Evolutionary conservation across 2,113 vertebrate genomes (phyloP), one percentile per base, ranked within the genome.

Genomic region (Mandrillus leucophaeus): DNA sequence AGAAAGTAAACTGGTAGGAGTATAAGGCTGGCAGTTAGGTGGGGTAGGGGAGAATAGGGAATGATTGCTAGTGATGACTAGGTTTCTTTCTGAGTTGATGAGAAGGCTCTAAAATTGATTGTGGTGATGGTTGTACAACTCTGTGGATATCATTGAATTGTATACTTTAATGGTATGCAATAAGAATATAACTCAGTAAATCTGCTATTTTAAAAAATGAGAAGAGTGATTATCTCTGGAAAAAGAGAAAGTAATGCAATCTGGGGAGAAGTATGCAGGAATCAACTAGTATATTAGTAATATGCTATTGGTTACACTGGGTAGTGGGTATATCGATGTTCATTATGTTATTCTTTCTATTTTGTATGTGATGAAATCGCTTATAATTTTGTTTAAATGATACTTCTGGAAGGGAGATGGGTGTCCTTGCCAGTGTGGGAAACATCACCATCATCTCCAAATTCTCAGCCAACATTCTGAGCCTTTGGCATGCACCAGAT

Each of bases 311-410:
- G 32, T 93, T 79, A 86, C 30, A 68, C 4, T 27, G 16, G 4
- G 13, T 13, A 5, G 6, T 79, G 0, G 6, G 10, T 72, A 90
- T 43, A 32, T n/a, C 38, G 20, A 27, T 48, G 35, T 50, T 88
- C 57, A n/a, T 64, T 92, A 45, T 43, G 76, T 43, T 91, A 75
- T 82, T 83, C 50, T 85, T 59, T 84, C 20, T 73, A 90, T 7
- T n/a, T 79, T 57, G 9, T 11, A 43, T 17, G 20, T 90, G n/a
- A 48, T 22, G 50, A 73, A 82, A 83, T 73, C 88, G 20, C 64
- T 82, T 87, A 83, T 75, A 89, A 70, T 66, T 48, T 96, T 87
- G 55, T 64, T 68, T 52, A 84, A 92, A 72, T 78, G 48, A 30
- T 64, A 25, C 1, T 52, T 3, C 35, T 20, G 87, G 18, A 81